Base-by-base conservation (phyloP, 30 jellyfish, hydroid and myxozoan species). In the Aurelia sp. region DNA sequence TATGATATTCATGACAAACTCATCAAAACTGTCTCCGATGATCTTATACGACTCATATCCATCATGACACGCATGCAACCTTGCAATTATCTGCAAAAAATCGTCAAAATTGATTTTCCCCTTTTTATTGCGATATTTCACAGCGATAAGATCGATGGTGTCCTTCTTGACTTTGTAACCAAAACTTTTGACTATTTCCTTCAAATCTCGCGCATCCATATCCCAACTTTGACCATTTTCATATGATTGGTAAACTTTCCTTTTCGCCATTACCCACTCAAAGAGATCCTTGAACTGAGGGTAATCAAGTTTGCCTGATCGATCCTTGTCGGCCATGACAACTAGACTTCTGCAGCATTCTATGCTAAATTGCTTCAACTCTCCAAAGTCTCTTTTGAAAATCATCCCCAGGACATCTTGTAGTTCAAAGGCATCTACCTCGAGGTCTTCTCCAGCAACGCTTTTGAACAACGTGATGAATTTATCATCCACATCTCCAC, bases 271-370 rank as follows among this genome's bases (percentile, higher is more conserved):
- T 1, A 85, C 55, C 88, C 92, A 82, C 35, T 72, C 67, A 70
- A 73, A 74, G 6, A 85, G 58, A 38, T 13, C 63, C 57, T 74
- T 85, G 64, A 85, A 85, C 50, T 85, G 88, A 66, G 64, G 70
- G 62, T 27, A 85, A 18, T 77, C 78, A 10, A 85, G 84, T 55
- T 66, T 73, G 24, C 94, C 94, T 3, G 94, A 85, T 22, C 94
- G 67, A 67, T 85, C 94, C 53, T 12, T 57, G 78, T 85, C 94
- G 48, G 82, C 88, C 94, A 85, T 85, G 70, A 75, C 94, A 63
- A 75, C 71, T 68, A 85, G 51, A 67, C 94, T 85, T 58, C 88
- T 61, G 60, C 88, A 85, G 18, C 82, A 74, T 52, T 85, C 94
- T 44, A 85, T 38, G 52, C 78, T 85, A 67, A 85, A 85, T 1